These are phyloP conservation scores for Stegodyphus dumicola DNA, from an alignment of 1,140 invertebrate species.

Conservation along the genomic window DNA sequence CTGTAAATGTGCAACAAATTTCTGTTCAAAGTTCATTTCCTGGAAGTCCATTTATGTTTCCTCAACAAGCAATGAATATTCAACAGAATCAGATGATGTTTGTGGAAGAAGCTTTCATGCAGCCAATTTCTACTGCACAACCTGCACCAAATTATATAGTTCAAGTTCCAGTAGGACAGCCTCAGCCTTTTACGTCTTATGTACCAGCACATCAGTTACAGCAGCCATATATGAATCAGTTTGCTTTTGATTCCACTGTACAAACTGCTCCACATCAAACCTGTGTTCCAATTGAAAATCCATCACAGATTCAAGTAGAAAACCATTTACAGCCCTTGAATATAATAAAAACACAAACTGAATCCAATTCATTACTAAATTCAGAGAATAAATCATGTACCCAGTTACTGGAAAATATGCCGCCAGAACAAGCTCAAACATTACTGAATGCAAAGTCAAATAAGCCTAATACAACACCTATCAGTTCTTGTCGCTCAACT, in stretches of 20 bases:
- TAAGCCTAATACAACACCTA: not conserved
- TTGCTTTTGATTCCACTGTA: constrained; percentile 6
- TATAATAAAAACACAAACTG: not conserved
- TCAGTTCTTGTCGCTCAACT: not conserved
- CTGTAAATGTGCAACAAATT: constrained; percentile 50
- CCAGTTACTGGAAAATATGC: not conserved
- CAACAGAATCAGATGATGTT: constrained; percentile 48
- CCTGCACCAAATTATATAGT: constrained; percentile 34
- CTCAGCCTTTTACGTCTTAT: constrained; percentile 15
- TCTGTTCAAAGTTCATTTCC: constrained; percentile 42
- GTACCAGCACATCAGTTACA: constrained; percentile 31
- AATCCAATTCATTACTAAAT: not conserved
- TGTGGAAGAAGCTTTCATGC: constrained; percentile 24
- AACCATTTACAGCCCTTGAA: no score
- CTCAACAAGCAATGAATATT: constrained; percentile 33
- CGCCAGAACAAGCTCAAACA: not conserved
- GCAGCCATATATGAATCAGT: constrained; percentile 25
- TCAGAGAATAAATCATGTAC: not conserved
- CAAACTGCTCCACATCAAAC: not conserved
- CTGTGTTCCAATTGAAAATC: not conserved
- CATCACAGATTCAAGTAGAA: no score
- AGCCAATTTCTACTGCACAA: constrained; percentile 3
- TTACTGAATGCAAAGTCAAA: not conserved
- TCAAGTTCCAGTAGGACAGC: constrained; percentile 42
- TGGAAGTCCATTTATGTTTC: constrained; percentile 34